A percentile compares a stretch with the other conserved stretches of the same genome.
Evolutionary conservation across 2,888 invertebrate species (phyloP).

Genomic region (Nesidiocoris tenuis): DNA sequence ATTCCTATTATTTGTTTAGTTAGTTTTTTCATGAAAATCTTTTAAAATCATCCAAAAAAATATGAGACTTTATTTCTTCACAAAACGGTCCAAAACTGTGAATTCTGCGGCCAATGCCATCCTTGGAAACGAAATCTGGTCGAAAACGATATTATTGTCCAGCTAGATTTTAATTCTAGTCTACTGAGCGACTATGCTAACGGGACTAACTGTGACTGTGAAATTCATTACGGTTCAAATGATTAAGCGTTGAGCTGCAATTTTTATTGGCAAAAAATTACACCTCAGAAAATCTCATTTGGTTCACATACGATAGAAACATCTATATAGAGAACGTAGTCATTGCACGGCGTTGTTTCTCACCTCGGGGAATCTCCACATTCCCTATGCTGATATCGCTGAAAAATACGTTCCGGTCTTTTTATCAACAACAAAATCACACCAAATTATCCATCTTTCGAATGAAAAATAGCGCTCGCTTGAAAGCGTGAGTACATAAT

Average conservation of each 20-base stretch:
- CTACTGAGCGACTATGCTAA: too few relatives aligned
- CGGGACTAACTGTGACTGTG: too few relatives aligned
- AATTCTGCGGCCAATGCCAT: too few relatives aligned
- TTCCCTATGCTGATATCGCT: conserved; percentile 22
- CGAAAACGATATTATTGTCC: too few relatives aligned
- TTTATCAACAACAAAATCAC: not conserved
- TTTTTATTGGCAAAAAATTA: conserved; percentile 32
- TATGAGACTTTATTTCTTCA: too few relatives aligned
- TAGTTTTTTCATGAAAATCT: too few relatives aligned
- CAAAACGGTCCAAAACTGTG: too few relatives aligned
- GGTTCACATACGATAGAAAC: conserved; percentile 34
- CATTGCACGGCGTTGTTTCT: not conserved
- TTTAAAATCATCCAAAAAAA: too few relatives aligned
- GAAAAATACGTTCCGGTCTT: conserved; percentile 33
- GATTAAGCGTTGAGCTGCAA: not conserved
- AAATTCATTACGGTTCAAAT: too few relatives aligned
- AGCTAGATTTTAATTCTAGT: too few relatives aligned
- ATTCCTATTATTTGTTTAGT: too few relatives aligned
- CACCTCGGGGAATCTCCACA: not conserved
- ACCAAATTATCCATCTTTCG: conserved; percentile 1
- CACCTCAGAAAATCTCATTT: conserved; percentile 33
- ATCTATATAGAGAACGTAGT: conserved; percentile 23
- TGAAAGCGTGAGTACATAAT: not conserved
- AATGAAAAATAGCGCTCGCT: conserved; percentile 34
- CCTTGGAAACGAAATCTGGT: too few relatives aligned